Conservation (phyloP, 1,140 invertebrate species). For the Drosophila mojavensis region DNA sequence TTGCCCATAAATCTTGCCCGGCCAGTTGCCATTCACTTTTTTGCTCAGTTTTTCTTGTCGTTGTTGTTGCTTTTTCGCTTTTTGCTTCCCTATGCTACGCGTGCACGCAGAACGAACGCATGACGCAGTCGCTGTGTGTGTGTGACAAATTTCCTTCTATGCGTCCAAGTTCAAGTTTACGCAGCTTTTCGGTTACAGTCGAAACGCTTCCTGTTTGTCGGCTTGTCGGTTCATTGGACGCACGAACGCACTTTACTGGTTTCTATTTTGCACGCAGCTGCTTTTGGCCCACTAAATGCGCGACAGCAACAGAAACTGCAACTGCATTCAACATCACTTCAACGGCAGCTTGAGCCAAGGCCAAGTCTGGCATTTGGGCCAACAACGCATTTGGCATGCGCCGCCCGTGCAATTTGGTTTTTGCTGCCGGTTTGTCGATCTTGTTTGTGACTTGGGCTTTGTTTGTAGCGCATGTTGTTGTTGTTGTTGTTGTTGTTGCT, state of each 20-base stretch:
- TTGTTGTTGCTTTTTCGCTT: not conserved
- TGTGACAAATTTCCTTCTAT: slow-evolving; percentile 36
- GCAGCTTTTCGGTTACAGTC: slow-evolving; percentile 37
- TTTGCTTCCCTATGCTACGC: slow-evolving; percentile 35
- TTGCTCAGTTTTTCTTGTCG: slow-evolving; percentile 27
- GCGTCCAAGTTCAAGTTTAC: slow-evolving; percentile 73
- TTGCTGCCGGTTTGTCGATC: slow-evolving; percentile 40
- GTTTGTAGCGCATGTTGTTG: too few species aligned
- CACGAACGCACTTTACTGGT: slow-evolving; percentile 63
- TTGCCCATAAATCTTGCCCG: slow-evolving; percentile 71
- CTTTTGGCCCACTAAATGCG: slow-evolving; percentile 57
- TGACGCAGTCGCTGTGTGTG: slow-evolving; percentile 39
- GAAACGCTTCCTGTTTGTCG: slow-evolving; percentile 54
- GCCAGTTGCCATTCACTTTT: slow-evolving; percentile 72
- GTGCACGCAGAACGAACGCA: slow-evolving; percentile 51
- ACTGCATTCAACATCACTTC: not conserved
- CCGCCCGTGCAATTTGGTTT: slow-evolving; percentile 9
- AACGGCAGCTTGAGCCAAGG: slow-evolving; percentile 27
- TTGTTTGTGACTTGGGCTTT: slow-evolving; percentile 31
- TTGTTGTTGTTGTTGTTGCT: slow-evolving; percentile 2
- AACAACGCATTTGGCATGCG: slow-evolving; percentile 55
- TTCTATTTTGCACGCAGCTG: slow-evolving; percentile 43
- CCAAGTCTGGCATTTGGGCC: slow-evolving; percentile 26
- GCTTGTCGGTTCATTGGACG: slow-evolving; percentile 50
- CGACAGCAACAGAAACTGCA: not conserved